Evolutionary conservation across 2,113 vertebrate genomes (phyloP).

Genomic region (Puffinus mauretanicus): DNA sequence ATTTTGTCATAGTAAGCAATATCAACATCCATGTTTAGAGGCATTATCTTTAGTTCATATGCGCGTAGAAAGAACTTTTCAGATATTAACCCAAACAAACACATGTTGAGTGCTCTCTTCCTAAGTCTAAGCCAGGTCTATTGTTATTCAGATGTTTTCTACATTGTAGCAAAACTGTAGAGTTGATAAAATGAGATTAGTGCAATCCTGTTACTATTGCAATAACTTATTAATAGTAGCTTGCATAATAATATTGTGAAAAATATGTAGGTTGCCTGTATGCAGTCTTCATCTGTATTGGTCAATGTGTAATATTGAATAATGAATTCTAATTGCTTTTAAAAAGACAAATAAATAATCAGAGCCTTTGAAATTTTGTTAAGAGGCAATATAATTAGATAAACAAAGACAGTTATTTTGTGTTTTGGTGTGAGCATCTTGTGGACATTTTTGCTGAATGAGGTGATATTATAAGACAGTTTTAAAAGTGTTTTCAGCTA

Average conservation of each 20-base stretch:
- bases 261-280: background rate
- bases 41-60: background rate
- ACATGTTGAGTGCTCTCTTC: background rate
- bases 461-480: background rate
- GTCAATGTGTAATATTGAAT: background rate
- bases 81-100: background rate
- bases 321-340: background rate
- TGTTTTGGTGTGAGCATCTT: conserved; percentile 9
- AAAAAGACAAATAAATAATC: background rate
- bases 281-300: background rate
- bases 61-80: background rate
- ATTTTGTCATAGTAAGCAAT: background rate
- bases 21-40: background rate
- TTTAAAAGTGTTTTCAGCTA: background rate
- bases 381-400: background rate
- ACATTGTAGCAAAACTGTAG: background rate
- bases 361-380: background rate
- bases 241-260: background rate
- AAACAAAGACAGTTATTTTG: background rate
- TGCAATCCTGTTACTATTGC: background rate
- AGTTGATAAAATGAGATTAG: background rate
- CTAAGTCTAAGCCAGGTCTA: background rate
- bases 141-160: background rate
- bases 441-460: background rate
- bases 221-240: background rate